Conservation (phyloP, 2,797 vertebrate species). For the Microcaecilia unicolor region DNA sequence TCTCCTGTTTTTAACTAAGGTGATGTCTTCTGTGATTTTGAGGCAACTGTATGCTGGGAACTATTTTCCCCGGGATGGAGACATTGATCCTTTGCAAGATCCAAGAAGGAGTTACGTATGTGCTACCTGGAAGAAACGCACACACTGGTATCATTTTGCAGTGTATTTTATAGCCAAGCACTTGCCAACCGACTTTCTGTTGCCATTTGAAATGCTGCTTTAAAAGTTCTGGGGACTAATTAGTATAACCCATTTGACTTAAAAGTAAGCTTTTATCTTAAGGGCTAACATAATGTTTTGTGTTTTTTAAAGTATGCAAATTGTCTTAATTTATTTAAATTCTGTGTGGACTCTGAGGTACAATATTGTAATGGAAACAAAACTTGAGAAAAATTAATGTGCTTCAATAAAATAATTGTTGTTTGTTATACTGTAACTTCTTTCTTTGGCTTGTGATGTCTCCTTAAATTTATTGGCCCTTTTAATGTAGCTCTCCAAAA, state of each 20-base stretch:
- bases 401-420: slow-evolving; percentile 32
- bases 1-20: too few relatives aligned
- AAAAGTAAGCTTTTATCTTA: slow-evolving; percentile 23
- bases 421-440: too few relatives aligned
- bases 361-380: background rate
- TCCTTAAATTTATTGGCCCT: too few relatives aligned
- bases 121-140: slow-evolving; percentile 18
- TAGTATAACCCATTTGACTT: slow-evolving; percentile 41
- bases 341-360: too few relatives aligned
- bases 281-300: slow-evolving; percentile 43
- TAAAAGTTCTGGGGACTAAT: too few relatives aligned
- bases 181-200: slow-evolving; percentile 18
- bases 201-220: slow-evolving; percentile 34
- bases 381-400: background rate
- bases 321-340: slow-evolving; percentile 20
- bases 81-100: slow-evolving; percentile 2
- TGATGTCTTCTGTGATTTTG: too few relatives aligned
- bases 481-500: too few relatives aligned
- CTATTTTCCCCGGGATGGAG: background rate
- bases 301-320: slow-evolving; percentile 23
- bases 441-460: too few relatives aligned
- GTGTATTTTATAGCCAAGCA: slow-evolving; percentile 17
- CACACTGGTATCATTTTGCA: slow-evolving; percentile 1
- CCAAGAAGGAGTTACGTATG: slow-evolving; percentile 9
- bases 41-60: too few relatives aligned